A percentile compares a stretch with the other conserved stretches of the same genome.
phyloP scores from a whole-genome alignment of 2,113 vertebrate species.

The Oenanthe melanoleuca region DNA sequence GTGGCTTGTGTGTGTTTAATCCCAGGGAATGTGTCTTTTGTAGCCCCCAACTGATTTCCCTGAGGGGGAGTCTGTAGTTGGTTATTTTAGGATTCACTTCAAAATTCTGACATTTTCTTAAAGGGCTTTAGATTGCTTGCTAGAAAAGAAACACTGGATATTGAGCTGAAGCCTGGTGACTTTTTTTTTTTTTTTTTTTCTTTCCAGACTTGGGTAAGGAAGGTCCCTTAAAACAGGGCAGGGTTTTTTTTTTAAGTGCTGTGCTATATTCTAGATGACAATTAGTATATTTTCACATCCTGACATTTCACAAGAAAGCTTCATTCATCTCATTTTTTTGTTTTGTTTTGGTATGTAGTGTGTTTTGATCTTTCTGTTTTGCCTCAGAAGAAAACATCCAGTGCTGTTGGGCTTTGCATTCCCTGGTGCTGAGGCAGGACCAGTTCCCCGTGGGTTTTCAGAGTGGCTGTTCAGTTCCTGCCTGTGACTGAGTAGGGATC shows the following conservation, averaged over 20 bases:
- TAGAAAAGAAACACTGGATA: neutral
- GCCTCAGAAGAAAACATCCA: neutral
- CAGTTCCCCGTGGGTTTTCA: rapidly evolving
- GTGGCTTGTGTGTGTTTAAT: neutral
- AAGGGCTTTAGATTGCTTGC: neutral
- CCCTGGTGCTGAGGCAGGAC: neutral
- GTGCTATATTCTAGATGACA: neutral
- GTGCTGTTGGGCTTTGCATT: neutral
- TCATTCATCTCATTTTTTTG: neutral
- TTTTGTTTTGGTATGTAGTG: neutral
- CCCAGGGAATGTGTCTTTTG: neutral
- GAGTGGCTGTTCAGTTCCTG: neutral
- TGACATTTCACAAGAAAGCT: neutral
- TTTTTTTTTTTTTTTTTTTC: neutral
- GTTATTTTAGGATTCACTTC: neutral
- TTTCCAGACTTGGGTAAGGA: neutral
- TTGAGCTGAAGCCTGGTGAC: neutral
- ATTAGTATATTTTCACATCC: neutral
- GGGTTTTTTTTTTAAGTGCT: neutral
- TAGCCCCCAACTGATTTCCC: neutral
- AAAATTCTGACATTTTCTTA: neutral
- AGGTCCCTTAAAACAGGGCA: neutral
- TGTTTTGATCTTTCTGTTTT: neutral
- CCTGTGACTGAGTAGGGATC: neutral
- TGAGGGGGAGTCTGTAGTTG: neutral